phyloP scores from a whole-genome alignment of 2,113 vertebrate genomes.

The Cygnus atratus region DNA sequence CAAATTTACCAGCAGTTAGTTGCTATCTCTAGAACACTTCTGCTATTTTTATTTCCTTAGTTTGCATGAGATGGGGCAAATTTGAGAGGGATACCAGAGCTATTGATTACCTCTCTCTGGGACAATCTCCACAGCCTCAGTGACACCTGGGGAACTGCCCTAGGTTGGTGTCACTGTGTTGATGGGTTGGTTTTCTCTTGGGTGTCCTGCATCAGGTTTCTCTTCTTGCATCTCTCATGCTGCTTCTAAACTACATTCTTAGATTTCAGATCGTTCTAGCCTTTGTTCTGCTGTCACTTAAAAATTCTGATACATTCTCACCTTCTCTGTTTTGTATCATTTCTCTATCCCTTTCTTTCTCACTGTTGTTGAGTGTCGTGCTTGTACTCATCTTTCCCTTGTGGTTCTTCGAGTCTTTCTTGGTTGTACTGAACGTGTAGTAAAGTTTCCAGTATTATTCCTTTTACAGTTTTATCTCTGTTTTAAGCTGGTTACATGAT shows the following conservation, averaged over 20 bases:
- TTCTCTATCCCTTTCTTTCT: neutral
- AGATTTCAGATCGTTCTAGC: neutral
- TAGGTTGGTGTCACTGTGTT: accelerated
- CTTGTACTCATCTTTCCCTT: neutral
- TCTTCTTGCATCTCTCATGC: neutral
- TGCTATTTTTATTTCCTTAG: neutral
- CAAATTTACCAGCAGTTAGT: neutral
- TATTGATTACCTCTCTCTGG: neutral
- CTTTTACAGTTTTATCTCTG: neutral
- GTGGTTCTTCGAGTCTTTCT: neutral
- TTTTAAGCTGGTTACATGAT: neutral
- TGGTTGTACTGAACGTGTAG: neutral
- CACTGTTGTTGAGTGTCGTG: neutral
- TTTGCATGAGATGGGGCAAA: neutral
- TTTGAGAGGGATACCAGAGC: neutral
- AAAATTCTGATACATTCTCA: neutral
- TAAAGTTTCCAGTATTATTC: neutral
- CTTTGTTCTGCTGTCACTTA: neutral
- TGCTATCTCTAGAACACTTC: neutral
- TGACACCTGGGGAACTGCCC: neutral
- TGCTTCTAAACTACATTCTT: neutral
- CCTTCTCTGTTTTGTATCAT: neutral
- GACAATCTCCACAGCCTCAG: neutral
- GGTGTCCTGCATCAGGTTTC: neutral
- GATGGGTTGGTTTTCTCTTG: accelerated